Evolutionary conservation across 2,888 invertebrate genomes (phyloP), one percentile per base, ranked within the genome.

Genomic region (Trachelus stipa): DNA sequence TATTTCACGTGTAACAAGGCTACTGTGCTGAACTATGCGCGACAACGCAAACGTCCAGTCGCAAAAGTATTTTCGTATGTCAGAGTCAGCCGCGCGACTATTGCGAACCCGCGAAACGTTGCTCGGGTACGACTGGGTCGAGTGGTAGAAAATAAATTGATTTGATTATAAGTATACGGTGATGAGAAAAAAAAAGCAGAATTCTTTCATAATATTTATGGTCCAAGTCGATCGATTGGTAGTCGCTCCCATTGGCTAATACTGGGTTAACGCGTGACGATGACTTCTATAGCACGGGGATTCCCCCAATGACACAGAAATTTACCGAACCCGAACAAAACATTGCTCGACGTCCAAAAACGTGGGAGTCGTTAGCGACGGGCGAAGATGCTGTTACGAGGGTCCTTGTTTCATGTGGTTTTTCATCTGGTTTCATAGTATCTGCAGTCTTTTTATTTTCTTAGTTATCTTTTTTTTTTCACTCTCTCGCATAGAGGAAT

Each of bases 301-400:
- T 69, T 69, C 30, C 31, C 31, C 33, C 30, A 11, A 69, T 33
- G 31, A 69, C 69, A 69, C 31, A 69, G 33, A 69, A 30, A 30
- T 69, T 31, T 31, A 71, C 31, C 31, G 31, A 71, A 71, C 71
- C 23, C 33, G 12, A 31, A 23, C 31, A 31, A 71, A 71, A 34
- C 71, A 15, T 12, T 3, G 31, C 12, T 4, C 31, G 11, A 31
- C 12, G 71, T 6, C 33, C 23, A 9, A 31, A 34, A 71, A 71
- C 71, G 71, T 71, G 71, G 15, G 71, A 34, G 31, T 71, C 71
- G 31, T 71, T 71, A 71, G 12, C 31, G 31, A 31, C 71, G 56
- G 23, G 2, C 23, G 23, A 40, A 2, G 23, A 23, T 56, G 56
- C 23, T 9, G 0, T 56, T 56, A 56, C 56, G 23, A 9, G 23